Conservation (phyloP, 2,888 invertebrate species). For the Bellardia bayeri region DNA sequence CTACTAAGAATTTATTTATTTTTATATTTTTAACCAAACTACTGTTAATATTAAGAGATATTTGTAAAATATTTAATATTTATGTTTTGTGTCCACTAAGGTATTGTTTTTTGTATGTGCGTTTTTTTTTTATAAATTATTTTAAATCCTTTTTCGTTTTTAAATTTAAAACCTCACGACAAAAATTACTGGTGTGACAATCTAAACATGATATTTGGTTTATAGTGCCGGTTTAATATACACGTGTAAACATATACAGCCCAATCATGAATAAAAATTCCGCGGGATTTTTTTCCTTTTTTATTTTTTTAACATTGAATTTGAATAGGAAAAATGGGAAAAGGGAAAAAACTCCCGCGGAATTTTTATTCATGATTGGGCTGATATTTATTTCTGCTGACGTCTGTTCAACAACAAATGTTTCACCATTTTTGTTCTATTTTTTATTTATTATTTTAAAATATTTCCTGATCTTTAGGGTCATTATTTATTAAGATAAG, state of each 20-base stretch:
- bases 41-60: background rate
- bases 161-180: background rate
- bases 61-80: background rate
- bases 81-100: background rate
- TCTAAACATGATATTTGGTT: no score
- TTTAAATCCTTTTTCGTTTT: background rate
- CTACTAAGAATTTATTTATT: background rate
- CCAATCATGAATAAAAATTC: no score
- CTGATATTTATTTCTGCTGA: background rate
- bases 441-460: background rate
- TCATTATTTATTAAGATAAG: slow-evolving; percentile 36
- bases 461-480: slow-evolving; percentile 30
- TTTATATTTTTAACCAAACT: background rate
- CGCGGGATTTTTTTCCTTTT: no score
- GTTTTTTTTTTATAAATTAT: background rate
- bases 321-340: no score
- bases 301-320: no score
- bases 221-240: no score
- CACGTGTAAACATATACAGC: no score
- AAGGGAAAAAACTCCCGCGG: no score
- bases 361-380: no score
- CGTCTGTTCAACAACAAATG: slow-evolving; percentile 4
- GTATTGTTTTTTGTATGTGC: slow-evolving; percentile 26
- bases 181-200: background rate
- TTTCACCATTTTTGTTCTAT: background rate